Conservation (phyloP, 2,797 vertebrate genomes). For the Pseudomugil tenellus region DNA sequence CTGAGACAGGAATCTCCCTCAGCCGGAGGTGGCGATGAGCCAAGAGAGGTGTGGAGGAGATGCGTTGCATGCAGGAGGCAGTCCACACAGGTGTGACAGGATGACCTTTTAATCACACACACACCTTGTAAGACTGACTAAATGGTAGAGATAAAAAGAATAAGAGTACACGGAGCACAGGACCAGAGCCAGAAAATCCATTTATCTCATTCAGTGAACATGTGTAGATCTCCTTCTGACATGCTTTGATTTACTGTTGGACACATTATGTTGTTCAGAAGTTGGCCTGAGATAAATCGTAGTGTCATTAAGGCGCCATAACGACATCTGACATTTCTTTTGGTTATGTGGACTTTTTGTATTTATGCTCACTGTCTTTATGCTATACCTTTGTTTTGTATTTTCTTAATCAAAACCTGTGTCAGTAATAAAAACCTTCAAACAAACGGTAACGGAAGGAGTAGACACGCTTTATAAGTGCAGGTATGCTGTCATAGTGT, state of each 20-base stretch:
- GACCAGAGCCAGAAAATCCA: slow-evolving; percentile 44
- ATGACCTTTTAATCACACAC: slow-evolving; percentile 49
- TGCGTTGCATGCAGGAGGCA: slow-evolving; percentile 36
- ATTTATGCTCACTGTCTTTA: not conserved
- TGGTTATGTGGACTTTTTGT: not conserved
- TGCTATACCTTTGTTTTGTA: not conserved
- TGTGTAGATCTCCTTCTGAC: slow-evolving; percentile 37
- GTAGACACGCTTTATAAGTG: not conserved
- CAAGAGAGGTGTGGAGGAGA: slow-evolving; percentile 50
- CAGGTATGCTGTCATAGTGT: not conserved
- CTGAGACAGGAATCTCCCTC: slow-evolving; percentile 43
- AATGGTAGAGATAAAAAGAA: slow-evolving; percentile 49
- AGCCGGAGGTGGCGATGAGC: slow-evolving; percentile 35
- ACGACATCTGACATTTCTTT: slow-evolving; percentile 19
- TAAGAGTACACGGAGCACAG: slow-evolving; percentile 23
- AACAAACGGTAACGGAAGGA: not conserved
- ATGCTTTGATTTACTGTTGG: slow-evolving; percentile 57
- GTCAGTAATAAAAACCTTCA: not conserved
- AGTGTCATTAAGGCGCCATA: slow-evolving; percentile 12
- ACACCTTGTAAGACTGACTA: slow-evolving; percentile 36
- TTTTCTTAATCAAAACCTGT: not conserved
- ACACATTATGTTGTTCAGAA: slow-evolving; percentile 36
- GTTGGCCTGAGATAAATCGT: slow-evolving; percentile 57
- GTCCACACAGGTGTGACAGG: slow-evolving; percentile 55
- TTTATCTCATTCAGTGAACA: slow-evolving; percentile 50